Conservation (phyloP, 2,888 invertebrate species). For the Brenthis ino region DNA sequence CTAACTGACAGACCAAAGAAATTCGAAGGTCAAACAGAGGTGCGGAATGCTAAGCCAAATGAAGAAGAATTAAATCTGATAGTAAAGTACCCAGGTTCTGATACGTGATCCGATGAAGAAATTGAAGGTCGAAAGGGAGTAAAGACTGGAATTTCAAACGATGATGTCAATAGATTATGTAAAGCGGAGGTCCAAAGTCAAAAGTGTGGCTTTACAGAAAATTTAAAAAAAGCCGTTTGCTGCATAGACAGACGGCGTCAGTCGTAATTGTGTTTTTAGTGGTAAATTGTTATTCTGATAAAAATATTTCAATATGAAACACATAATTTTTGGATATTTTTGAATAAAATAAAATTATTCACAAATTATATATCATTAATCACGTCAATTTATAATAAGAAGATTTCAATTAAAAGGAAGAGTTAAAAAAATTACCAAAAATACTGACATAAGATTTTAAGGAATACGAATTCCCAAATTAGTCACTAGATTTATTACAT, state of each 20-base stretch:
- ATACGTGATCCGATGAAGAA: constrained; percentile 80
- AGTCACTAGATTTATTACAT: constrained; percentile 50
- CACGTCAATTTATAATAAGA: not conserved
- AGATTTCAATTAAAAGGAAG: not conserved
- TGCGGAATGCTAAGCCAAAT: constrained; percentile 60
- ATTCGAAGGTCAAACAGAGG: constrained; percentile 64
- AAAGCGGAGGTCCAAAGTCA: constrained; percentile 65
- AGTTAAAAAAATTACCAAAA: constrained; percentile 32
- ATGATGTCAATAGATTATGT: constrained; percentile 51
- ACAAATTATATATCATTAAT: no score
- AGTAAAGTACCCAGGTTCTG: constrained; percentile 73
- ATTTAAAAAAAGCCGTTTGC: constrained; percentile 73
- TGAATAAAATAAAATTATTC: no score
- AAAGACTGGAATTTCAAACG: constrained; percentile 62
- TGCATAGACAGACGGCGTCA: constrained; percentile 74
- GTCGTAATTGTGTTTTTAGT: constrained; percentile 50
- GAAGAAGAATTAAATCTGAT: constrained; percentile 77
- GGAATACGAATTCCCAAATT: constrained; percentile 49
- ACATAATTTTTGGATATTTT: no score
- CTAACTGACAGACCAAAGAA: constrained; percentile 66
- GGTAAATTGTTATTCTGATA: constrained; percentile 4
- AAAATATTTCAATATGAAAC: not conserved
- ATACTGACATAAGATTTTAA: constrained; percentile 39
- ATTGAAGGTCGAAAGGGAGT: constrained; percentile 52
- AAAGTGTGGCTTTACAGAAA: constrained; percentile 72